phyloP scores from a whole-genome alignment of 2,888 invertebrate genomes.

The Mesoligia furuncula region DNA sequence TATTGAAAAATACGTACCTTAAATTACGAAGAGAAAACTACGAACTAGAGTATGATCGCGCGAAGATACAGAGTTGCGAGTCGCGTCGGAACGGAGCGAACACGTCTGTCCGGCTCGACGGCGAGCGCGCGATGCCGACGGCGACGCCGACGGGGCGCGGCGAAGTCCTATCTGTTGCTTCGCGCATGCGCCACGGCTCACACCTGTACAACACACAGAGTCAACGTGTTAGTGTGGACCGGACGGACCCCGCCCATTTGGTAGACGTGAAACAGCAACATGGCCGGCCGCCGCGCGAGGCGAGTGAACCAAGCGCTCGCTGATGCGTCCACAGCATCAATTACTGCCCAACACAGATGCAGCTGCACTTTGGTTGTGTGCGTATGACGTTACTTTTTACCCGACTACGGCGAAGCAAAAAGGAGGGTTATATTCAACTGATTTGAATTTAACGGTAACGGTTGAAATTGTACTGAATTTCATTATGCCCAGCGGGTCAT shows the following conservation, averaged over 20 bases:
- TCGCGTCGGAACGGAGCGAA: slow-evolving; percentile 51
- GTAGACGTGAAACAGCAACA: slow-evolving; percentile 59
- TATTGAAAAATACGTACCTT: slow-evolving; percentile 55
- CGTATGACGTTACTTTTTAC: not conserved
- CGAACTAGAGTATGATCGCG: slow-evolving; percentile 61
- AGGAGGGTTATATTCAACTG: too few species aligned
- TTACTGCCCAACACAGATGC: slow-evolving; percentile 27
- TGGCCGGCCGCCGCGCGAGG: slow-evolving; percentile 3
- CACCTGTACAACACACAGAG: slow-evolving; percentile 62
- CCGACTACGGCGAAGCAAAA: too few species aligned
- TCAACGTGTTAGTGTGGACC: slow-evolving; percentile 43
- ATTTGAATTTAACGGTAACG: too few species aligned
- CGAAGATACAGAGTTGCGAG: slow-evolving; percentile 47
- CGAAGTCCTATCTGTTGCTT: slow-evolving; percentile 78
- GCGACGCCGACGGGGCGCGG: slow-evolving; percentile 57
- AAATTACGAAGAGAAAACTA: slow-evolving; percentile 58
- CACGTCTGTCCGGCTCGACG: slow-evolving; percentile 66
- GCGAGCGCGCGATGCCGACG: slow-evolving; percentile 73
- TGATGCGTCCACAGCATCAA: slow-evolving; percentile 5
- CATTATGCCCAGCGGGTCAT: too few species aligned
- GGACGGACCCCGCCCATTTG: slow-evolving; percentile 64
- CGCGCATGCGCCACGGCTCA: slow-evolving; percentile 75
- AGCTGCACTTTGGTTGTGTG: slow-evolving; percentile 34
- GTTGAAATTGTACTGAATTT: too few species aligned
- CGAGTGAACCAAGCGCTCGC: slow-evolving; percentile 16